Percentiles rank a stretch among this genome's conserved stretches.
Evolutionary conservation across 2,888 invertebrate species (phyloP).

Genomic region (Ramazzottius varieornatus): DNA sequence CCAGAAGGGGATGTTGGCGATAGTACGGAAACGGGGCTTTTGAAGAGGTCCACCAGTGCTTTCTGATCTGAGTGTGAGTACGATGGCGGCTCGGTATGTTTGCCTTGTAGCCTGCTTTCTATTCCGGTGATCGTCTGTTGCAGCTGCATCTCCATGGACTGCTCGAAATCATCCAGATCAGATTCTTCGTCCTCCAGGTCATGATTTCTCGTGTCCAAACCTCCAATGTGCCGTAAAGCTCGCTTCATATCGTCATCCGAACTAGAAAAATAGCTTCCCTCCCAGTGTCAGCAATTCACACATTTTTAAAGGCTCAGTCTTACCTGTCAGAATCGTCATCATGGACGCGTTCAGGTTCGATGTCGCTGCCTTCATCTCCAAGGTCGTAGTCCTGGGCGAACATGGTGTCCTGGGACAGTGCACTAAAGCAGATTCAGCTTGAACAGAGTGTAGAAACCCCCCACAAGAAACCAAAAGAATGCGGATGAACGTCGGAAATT

Average conservation of each 20-base stretch:
- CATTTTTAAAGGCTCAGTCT: background rate
- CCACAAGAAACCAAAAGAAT: too few relatives aligned
- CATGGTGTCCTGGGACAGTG: too few relatives aligned
- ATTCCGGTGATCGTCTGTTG: background rate
- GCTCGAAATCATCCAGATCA: background rate
- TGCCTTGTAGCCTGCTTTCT: background rate
- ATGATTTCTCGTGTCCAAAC: too few relatives aligned
- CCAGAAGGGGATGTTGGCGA: too few relatives aligned
- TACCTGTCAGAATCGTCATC: background rate
- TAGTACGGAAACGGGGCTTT: too few relatives aligned
- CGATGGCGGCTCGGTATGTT: too few relatives aligned
- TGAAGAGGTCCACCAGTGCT: too few relatives aligned
- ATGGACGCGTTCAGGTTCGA: background rate
- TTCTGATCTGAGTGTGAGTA: too few relatives aligned
- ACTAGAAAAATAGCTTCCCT: background rate
- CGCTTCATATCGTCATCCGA: background rate
- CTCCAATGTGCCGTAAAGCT: background rate
- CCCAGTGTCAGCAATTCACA: background rate
- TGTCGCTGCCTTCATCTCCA: background rate
- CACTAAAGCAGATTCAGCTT: too few relatives aligned
- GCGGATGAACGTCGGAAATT: too few relatives aligned
- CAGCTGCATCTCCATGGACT: background rate
- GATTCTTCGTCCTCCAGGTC: background rate
- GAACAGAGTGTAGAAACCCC: too few relatives aligned
- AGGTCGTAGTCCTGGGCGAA: background rate